A percentile compares a stretch with the other conserved stretches of the same genome.
These are phyloP conservation scores for Lethocerus indicus DNA, from an alignment of 1,140 invertebrate genomes.

Conservation along the genomic window DNA sequence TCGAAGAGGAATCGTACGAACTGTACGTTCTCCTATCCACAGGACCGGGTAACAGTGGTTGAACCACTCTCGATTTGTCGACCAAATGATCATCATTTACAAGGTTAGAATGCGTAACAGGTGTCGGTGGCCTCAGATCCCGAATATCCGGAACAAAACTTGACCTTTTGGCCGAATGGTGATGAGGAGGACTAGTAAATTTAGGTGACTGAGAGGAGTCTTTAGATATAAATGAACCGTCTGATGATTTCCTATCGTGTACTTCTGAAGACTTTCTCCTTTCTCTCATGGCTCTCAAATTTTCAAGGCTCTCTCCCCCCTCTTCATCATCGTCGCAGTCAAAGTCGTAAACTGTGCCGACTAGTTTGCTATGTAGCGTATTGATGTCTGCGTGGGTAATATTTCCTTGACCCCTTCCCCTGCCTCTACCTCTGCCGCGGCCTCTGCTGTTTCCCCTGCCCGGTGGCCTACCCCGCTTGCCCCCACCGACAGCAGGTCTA, in stretches of 20 bases:
- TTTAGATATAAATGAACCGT: conserved; percentile 29
- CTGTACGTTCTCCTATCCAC: conserved; percentile 78
- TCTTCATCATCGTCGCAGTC: conserved; percentile 69
- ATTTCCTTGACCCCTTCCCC: conserved; percentile 29
- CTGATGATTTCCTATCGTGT: conserved; percentile 40
- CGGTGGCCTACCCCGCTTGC: conserved; percentile 29
- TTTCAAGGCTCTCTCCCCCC: conserved; percentile 43
- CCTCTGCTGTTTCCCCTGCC: conserved; percentile 28
- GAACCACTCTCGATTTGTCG: conserved; percentile 35
- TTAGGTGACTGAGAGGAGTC: conserved; percentile 37
- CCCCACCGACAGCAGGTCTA: conserved; percentile 26
- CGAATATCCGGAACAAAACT: conserved; percentile 22
- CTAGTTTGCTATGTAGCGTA: conserved; percentile 54
- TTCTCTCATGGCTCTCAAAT: conserved; percentile 62
- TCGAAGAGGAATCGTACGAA: conserved; percentile 23
- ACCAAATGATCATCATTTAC: not conserved
- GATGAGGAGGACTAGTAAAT: conserved; percentile 28
- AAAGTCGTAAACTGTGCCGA: conserved; percentile 72
- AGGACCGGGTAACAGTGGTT: conserved; percentile 58
- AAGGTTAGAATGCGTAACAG: conserved; percentile 6
- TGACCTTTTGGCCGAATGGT: conserved; percentile 18
- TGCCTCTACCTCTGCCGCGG: conserved; percentile 50
- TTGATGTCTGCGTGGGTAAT: conserved; percentile 26
- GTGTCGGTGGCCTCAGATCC: conserved; percentile 17
- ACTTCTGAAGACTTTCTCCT: conserved; percentile 57